These are phyloP conservation scores for Centropus bengalensis DNA, from an alignment of 2,113 vertebrate genomes.

Conservation along the genomic window DNA sequence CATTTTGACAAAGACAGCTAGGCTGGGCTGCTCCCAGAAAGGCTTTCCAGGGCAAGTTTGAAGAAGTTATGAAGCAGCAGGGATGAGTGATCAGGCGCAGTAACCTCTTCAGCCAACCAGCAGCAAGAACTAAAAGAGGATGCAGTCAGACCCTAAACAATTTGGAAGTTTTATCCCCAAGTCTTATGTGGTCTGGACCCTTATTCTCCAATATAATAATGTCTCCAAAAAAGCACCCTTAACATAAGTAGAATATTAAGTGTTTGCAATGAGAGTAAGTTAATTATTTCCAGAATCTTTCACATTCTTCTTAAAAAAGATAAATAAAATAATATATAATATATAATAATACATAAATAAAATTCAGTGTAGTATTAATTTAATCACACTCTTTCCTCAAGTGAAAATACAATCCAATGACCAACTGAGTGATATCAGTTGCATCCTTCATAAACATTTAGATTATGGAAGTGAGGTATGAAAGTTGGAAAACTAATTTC, in stretches of 20 bases:
- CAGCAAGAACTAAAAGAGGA: background rate
- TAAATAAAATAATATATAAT: too few relatives aligned
- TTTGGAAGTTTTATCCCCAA: background rate
- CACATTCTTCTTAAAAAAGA: too few relatives aligned
- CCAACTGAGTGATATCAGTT: background rate
- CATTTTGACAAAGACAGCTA: background rate
- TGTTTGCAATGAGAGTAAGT: background rate
- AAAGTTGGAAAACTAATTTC: background rate
- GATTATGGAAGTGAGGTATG: background rate
- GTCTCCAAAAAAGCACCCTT: background rate
- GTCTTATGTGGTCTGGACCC: accelerated
- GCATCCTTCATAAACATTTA: background rate
- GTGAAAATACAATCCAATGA: background rate
- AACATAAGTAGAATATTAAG: background rate
- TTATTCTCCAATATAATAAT: background rate
- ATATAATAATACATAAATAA: too few relatives aligned
- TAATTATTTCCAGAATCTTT: too few relatives aligned
- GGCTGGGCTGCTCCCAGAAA: background rate
- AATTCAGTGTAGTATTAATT: background rate
- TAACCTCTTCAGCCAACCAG: background rate
- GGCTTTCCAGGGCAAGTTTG: background rate
- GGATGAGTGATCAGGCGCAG: background rate
- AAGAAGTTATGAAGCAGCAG: background rate
- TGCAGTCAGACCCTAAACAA: background rate
- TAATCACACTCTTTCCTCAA: background rate